Conservation (phyloP, 2,113 vertebrate species). For the Heliornis fulica region DNA sequence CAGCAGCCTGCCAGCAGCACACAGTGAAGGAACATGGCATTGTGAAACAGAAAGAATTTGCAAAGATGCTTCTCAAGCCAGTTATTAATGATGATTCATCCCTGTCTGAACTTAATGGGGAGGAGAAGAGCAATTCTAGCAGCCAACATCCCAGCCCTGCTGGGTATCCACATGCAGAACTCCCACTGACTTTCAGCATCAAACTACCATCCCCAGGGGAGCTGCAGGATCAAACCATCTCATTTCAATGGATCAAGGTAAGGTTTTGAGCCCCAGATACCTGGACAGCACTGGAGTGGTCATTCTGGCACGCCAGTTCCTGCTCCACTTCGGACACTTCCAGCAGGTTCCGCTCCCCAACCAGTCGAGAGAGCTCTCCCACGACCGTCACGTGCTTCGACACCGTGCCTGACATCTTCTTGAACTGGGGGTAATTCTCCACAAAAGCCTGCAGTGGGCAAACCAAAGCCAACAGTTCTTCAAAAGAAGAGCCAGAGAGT, state of each 20-base stretch:
- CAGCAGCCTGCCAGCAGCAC: not conserved
- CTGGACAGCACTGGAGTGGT: slow-evolving; percentile 93
- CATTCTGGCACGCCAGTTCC: slow-evolving; percentile 94
- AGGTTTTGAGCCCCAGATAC: slow-evolving; percentile 35
- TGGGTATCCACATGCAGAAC: not conserved
- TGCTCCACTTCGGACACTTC: slow-evolving; percentile 95
- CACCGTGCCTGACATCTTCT: slow-evolving; percentile 97
- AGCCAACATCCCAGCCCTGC: not conserved
- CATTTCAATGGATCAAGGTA: rapidly evolving
- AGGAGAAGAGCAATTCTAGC: not conserved
- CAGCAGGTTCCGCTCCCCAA: slow-evolving; percentile 81
- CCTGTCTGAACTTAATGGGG: not conserved
- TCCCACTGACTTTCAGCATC: not conserved
- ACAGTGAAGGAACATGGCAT: not conserved
- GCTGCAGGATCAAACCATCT: rapidly evolving
- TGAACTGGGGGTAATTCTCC: slow-evolving; percentile 97
- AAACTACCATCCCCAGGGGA: not conserved
- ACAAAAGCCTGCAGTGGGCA: slow-evolving; percentile 84
- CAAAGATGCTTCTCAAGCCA: not conserved
- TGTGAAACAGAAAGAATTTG: not conserved
- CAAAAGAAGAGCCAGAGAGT: not conserved
- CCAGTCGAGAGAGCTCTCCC: slow-evolving; percentile 90
- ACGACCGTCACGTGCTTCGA: slow-evolving; percentile 97
- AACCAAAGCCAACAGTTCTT: not conserved
- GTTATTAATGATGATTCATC: slow-evolving; percentile 15